Evolutionary conservation across 2,888 invertebrate species (phyloP).

Genomic region (Linnaemya tessellans): DNA sequence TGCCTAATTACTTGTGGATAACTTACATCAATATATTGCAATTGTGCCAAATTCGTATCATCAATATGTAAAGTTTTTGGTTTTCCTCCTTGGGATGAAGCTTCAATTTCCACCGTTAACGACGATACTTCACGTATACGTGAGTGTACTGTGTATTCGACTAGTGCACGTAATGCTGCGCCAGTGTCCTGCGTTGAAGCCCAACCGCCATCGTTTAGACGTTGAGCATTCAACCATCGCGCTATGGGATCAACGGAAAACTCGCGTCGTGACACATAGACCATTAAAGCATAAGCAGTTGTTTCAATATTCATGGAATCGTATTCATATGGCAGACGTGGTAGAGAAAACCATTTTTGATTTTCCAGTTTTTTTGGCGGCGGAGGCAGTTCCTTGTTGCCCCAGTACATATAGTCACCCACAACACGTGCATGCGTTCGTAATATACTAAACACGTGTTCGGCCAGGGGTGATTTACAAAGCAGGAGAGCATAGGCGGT

Average conservation of each 20-base stretch:
- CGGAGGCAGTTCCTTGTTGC: constrained; percentile 89
- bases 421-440: constrained; percentile 87
- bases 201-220: constrained; percentile 94
- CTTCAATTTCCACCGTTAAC: constrained; percentile 91
- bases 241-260: constrained; percentile 92
- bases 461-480: constrained; percentile 93
- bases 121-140: constrained; percentile 93
- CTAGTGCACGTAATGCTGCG: constrained; percentile 93
- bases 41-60: constrained; percentile 89
- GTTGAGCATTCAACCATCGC: constrained; percentile 94
- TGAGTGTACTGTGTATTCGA: constrained; percentile 93
- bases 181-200: constrained; percentile 92
- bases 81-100: constrained; percentile 90
- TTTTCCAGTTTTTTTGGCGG: constrained; percentile 94
- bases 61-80: constrained; percentile 88
- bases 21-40: constrained; percentile 90
- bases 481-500: constrained; percentile 94
- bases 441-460: constrained; percentile 91
- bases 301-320: constrained; percentile 96
- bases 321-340: constrained; percentile 93
- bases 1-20: neutral
- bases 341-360: constrained; percentile 94
- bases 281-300: constrained; percentile 95
- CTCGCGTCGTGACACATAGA: constrained; percentile 94
- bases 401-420: constrained; percentile 94